Base-by-base conservation (phyloP, 2,113 vertebrate genomes). In the Phoxinus phoxinus region DNA sequence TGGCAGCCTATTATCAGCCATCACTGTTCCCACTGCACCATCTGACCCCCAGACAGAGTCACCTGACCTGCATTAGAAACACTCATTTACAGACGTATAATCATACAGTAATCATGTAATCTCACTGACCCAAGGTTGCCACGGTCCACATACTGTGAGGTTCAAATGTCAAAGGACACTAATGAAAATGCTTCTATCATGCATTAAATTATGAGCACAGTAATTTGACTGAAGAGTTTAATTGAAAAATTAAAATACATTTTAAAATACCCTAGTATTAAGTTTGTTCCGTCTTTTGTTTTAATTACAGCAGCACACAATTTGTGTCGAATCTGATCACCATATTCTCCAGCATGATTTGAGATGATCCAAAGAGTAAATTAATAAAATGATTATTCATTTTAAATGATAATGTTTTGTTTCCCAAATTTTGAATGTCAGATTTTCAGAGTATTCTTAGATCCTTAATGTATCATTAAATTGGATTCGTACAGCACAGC, bases 1-100 rank as follows among this genome's bases (percentile, higher is more conserved):
- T 90, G 91, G 87, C 89, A 93, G 88, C 78, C 91, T 44, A 88
- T 90, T 89, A 67, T 81, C 61, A 48, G 59, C 41, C n/a, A 67
- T 87, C 23, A 88, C 61, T 83, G 30, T 85, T 84, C 88, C 53
- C 72, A 83, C 81, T 74, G 81, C 88, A 89, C 91, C 79, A 46
- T n/a, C 61, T 80, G 58, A 80, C 35, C 58, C 46, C 35, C 25
- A 67, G 17, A 67, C 56, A 79, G 32, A 37, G 56, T 30, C 37
- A 67, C 61, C 61, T 32, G 61, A 81, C 79, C 79, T 5, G 10
- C n/a, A 67, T 63, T 27, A 81, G 15, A 81, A 65, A 25, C 41
- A 67, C 15, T 81, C 41, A 81, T 81, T 65, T 27, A 48, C 78
- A 65, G 37, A 46, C 17, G 13, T 81, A 12, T 81, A 81, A 67